Evolutionary conservation across 2,888 invertebrate genomes (phyloP).

Genomic region (Agonum fuliginosum): DNA sequence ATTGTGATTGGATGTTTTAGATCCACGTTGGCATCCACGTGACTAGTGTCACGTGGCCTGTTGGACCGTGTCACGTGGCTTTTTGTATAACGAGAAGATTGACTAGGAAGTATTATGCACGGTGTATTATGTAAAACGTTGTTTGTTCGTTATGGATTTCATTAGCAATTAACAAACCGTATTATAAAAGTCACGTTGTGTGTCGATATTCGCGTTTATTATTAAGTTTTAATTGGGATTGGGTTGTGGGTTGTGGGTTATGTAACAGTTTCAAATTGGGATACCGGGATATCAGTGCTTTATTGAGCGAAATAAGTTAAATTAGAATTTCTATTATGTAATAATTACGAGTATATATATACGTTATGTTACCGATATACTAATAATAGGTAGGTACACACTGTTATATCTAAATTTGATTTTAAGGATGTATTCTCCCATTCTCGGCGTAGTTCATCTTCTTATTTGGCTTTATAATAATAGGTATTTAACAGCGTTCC

Average conservation of each 20-base stretch:
- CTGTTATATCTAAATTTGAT: too few species aligned
- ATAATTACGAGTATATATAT: too few species aligned
- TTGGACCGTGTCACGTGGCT: conserved; percentile 7
- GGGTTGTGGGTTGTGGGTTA: conserved; percentile 2
- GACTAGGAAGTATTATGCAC: conserved; percentile 17
- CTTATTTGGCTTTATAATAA: too few species aligned
- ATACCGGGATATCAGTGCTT: background rate
- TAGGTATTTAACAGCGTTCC: too few species aligned
- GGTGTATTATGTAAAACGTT: conserved; percentile 19
- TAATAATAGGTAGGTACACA: too few species aligned
- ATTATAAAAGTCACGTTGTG: conserved; percentile 44
- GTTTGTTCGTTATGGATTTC: background rate
- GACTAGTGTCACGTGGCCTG: conserved; percentile 1
- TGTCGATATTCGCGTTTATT: conserved; percentile 34
- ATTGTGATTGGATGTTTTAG: conserved; percentile 1
- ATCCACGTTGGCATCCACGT: conserved; percentile 27
- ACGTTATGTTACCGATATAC: too few species aligned
- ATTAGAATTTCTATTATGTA: too few species aligned
- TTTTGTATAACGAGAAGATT: conserved; percentile 2
- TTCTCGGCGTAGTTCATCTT: too few species aligned
- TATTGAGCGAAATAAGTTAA: too few species aligned
- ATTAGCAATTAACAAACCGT: conserved; percentile 29
- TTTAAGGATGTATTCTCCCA: too few species aligned
- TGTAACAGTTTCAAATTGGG: background rate
- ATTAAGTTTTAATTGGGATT: conserved; percentile 48